Conservation (phyloP, 1,140 invertebrate genomes). For the Caenorhabditis tropicalis region DNA sequence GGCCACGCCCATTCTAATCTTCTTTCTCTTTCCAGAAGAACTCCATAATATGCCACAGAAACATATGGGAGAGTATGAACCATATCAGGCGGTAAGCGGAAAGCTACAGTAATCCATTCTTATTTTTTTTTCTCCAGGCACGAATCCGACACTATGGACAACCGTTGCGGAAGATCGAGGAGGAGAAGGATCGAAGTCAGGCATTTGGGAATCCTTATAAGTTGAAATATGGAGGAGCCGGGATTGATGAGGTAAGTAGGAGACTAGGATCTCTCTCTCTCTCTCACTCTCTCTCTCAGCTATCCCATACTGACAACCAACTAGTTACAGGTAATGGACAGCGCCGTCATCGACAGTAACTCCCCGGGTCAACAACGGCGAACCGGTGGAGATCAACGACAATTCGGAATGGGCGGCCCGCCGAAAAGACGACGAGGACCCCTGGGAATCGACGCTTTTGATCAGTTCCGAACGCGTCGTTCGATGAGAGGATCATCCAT, state of each 20-base stretch:
- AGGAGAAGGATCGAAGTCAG: constrained; percentile 3
- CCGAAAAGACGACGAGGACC: constrained; percentile 5
- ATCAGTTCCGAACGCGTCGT: neutral
- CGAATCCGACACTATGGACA: neutral
- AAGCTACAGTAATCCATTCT: too few species aligned
- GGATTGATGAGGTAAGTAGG: constrained; percentile 17
- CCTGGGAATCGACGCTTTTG: neutral
- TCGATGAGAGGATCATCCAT: neutral
- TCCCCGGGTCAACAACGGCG: neutral
- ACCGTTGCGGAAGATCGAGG: constrained; percentile 29
- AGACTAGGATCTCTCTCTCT: neutral
- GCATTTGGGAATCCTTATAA: constrained; percentile 35
- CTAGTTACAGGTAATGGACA: constrained; percentile 5
- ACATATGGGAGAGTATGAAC: constrained; percentile 6
- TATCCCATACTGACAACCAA: neutral
- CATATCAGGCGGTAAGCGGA: neutral
- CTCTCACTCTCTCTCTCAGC: too few species aligned
- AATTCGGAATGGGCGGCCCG: neutral
- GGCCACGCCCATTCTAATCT: neutral
- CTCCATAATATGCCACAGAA: constrained; percentile 38
- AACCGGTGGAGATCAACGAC: neutral
- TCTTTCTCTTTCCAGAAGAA: neutral
- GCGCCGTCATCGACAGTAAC: neutral
- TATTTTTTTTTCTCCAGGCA: neutral
- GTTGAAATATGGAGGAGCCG: neutral